phyloP scores from a whole-genome alignment of 53 echinoderm and acorn worm species.

The Patiria pectinifera region DNA sequence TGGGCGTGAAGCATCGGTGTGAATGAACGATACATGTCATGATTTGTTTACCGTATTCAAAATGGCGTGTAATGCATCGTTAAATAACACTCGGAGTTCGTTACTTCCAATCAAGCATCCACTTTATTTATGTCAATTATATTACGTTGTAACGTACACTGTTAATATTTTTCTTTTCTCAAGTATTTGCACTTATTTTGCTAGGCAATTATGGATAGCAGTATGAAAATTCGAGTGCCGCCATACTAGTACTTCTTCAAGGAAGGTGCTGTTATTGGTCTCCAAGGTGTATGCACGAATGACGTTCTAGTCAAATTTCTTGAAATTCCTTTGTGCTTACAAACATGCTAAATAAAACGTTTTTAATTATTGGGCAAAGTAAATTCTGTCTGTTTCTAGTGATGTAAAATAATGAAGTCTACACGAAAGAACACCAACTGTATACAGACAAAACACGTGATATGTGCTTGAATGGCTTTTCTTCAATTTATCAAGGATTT shows the following conservation, averaged over 20 bases:
- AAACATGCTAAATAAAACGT: too few species aligned
- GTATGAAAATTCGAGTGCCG: background rate
- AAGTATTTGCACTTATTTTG: background rate
- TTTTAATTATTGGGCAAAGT: too few species aligned
- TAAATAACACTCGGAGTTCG: background rate
- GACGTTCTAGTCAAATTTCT: too few species aligned
- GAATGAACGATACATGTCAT: background rate
- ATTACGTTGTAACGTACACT: background rate
- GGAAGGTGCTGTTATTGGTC: background rate
- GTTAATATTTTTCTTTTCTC: background rate
- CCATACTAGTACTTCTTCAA: background rate
- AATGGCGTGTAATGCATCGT: slow-evolving; percentile 13
- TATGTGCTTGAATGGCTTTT: too few species aligned
- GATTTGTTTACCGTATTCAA: slow-evolving; percentile 2
- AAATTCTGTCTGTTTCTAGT: too few species aligned
- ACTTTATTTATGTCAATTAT: background rate
- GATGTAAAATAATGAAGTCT: too few species aligned
- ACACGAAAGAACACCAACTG: too few species aligned
- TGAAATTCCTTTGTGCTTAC: too few species aligned
- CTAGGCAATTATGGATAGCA: background rate
- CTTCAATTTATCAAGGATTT: too few species aligned
- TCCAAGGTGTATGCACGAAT: background rate
- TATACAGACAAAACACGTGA: too few species aligned
- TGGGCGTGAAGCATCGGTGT: slow-evolving; percentile 6
- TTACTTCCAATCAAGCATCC: background rate